Conservation (phyloP, 2,113 vertebrate species). For the mouse (Mus musculus) region DNA sequence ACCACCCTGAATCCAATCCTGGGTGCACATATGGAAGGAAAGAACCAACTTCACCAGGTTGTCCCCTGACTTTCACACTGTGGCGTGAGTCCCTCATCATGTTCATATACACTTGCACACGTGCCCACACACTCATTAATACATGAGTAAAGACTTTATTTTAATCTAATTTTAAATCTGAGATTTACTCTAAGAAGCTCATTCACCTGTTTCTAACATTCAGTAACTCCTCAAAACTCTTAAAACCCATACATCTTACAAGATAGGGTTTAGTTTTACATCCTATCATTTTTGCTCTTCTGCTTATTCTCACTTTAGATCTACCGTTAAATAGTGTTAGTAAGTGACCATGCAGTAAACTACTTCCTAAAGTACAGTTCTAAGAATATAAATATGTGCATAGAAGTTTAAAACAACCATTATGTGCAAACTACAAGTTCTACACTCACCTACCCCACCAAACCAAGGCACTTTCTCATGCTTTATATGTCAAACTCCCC, state of each 20-base stretch:
- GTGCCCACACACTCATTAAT: not conserved
- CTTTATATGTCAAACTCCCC: not conserved
- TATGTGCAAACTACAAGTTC: not conserved
- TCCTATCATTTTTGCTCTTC: not conserved
- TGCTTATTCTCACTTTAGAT: not conserved
- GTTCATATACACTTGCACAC: not conserved
- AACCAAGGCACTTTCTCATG: not conserved
- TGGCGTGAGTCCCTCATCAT: not conserved
- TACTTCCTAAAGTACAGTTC: not conserved
- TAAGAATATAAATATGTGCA: conserved; percentile 14
- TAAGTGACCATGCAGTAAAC: not conserved
- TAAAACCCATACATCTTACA: not conserved
- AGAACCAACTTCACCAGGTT: not conserved
- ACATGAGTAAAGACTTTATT: conserved; percentile 9
- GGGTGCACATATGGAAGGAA: not conserved
- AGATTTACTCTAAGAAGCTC: not conserved
- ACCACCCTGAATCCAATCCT: not conserved
- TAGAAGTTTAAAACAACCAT: not conserved
- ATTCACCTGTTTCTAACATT: not conserved
- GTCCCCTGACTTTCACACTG: not conserved
- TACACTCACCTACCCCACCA: not conserved
- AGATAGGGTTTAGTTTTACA: not conserved
- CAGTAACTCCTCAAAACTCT: not conserved
- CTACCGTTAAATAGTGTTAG: not conserved
- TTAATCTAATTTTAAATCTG: not conserved